Base-by-base conservation (phyloP, 2,888 invertebrate genomes). In the Globia sparganii region DNA sequence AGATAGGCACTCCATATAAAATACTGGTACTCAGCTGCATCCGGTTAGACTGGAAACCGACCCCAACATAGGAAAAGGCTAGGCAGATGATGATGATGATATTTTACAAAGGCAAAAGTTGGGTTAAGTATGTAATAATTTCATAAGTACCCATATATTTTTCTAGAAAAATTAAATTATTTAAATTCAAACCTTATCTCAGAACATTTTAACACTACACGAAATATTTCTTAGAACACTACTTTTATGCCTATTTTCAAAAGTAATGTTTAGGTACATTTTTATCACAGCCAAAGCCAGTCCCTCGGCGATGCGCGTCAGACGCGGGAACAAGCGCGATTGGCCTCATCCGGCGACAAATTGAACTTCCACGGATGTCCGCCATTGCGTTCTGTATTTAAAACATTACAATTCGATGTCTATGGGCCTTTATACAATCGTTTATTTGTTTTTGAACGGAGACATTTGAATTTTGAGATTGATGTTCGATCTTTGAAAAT, bases 301-400 rank as follows among this genome's bases (percentile, higher is more conserved):
- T 81, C 86, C 83, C 81, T 69, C 79, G 40, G 64, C 69, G 46
- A 28, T 40, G 77, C 88, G 84, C 87, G 89, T 87, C 86, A 86
- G 59, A 56, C 37, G 77, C 89, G 87, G 89, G 89, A 87, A 86
- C 80, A 61, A 74, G 70, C 87, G 40, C 81, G 89, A 88, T 88
- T 88, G 88, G 87, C 75, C 86, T 62, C 89, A 86, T 88, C 88
- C 88, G 88, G 76, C 69, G 83, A 83, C 78, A 85, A 88, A 89
- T 86, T 85, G 87, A 77, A 80, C 74, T 83, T 78, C 72, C 83
- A 80, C 88, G 88, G 88, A 88, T 75, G 86, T 88, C 88, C 88
- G 88, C 72, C 87, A 84, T 88, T 81, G 80, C 72, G 67, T 71
- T 72, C 72, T 65, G 83, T 80, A 87, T 87, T 85, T 83, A 88